Conservation (phyloP, 2,797 vertebrate species). For the Coregonus sp. region DNA sequence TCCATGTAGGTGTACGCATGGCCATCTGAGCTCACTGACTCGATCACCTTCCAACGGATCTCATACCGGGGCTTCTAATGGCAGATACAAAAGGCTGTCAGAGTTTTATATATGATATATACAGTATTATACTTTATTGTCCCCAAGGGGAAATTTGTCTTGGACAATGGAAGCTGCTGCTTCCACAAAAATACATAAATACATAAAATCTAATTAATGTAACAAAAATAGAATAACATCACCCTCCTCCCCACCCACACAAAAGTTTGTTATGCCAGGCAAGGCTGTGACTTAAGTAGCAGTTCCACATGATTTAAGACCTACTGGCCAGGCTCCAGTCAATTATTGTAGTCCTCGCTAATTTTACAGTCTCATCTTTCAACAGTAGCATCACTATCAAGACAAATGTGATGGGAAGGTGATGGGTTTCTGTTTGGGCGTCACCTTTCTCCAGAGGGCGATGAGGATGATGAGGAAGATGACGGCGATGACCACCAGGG, state of each 20-base stretch:
- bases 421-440: background rate
- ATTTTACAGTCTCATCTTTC: background rate
- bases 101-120: background rate
- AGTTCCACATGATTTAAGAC: too few species aligned
- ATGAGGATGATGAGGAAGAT: slow-evolving; percentile 87
- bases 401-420: background rate
- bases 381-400: background rate
- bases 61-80: slow-evolving; percentile 86
- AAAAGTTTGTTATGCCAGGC: background rate
- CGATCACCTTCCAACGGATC: slow-evolving; percentile 88
- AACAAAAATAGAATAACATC: too few species aligned
- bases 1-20: slow-evolving; percentile 86
- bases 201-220: background rate
- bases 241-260: background rate
- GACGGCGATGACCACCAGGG: slow-evolving; percentile 79
- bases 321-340: background rate
- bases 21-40: slow-evolving; percentile 86
- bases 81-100: background rate
- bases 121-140: too few species aligned
- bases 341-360: background rate
- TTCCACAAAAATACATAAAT: background rate
- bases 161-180: background rate
- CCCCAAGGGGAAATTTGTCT: too few species aligned
- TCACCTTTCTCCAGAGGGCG: slow-evolving; percentile 87
- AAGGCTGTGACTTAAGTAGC: background rate